These are phyloP conservation scores for Thomomys bottae DNA, from an alignment of 2,113 vertebrate genomes.

Conservation along the genomic window DNA sequence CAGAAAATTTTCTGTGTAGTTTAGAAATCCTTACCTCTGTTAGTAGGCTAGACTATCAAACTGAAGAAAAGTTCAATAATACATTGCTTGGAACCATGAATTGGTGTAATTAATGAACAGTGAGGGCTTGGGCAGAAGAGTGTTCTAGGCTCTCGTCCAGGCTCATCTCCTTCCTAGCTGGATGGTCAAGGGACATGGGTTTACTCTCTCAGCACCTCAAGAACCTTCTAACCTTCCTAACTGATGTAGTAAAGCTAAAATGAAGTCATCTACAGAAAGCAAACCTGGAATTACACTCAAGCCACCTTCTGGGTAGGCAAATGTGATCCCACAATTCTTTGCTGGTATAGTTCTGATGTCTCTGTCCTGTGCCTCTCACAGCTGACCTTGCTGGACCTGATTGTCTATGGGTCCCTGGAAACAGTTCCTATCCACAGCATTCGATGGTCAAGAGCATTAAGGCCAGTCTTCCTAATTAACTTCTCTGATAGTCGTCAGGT, in stretches of 20 bases:
- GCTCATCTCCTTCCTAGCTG: not conserved
- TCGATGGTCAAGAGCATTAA: constrained; percentile 92
- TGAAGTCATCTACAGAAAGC: not conserved
- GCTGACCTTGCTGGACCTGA: constrained; percentile 91
- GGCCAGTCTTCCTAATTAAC: constrained; percentile 94
- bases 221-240: not conserved
- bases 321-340: not conserved
- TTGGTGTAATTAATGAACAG: not conserved
- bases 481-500: constrained; percentile 95
- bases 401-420: constrained; percentile 88
- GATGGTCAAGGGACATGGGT: not conserved
- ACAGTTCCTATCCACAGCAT: constrained; percentile 81
- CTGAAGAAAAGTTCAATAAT: not conserved
- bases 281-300: not conserved
- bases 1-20: not conserved
- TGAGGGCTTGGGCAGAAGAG: not conserved
- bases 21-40: not conserved
- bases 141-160: not conserved
- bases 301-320: not conserved
- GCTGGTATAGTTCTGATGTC: not conserved
- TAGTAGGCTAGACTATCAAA: not conserved
- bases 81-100: fast-evolving
- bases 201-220: not conserved
- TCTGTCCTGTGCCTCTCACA: constrained; percentile 71
- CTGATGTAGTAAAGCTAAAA: not conserved